Evolutionary conservation across 2,113 vertebrate species (phyloP).

Genomic region (Tyto alba): DNA sequence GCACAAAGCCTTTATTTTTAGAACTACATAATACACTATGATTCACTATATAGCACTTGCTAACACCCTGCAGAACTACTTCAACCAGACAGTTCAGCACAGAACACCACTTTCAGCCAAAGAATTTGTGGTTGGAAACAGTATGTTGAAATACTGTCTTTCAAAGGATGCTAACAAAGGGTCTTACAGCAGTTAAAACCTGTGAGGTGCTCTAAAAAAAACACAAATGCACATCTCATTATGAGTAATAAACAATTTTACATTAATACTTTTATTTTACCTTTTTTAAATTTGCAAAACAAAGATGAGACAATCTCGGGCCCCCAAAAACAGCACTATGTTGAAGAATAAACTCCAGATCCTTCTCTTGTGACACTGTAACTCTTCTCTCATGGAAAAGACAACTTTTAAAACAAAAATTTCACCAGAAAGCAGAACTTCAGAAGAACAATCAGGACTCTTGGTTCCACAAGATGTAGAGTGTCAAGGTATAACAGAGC

Average conservation of each 20-base stretch:
- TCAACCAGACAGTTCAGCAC: neutral
- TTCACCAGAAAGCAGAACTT: neutral
- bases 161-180: neutral
- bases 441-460: neutral
- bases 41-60: neutral
- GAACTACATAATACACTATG: neutral
- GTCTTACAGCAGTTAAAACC: neutral
- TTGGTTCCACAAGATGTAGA: neutral
- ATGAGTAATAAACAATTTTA: neutral
- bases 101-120: neutral
- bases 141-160: rapidly evolving
- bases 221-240: neutral
- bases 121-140: neutral
- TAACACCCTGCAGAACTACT: neutral
- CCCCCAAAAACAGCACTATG: neutral
- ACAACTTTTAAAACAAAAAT: neutral
- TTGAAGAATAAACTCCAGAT: neutral
- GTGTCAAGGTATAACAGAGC: neutral
- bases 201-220: neutral
- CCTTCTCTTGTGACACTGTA: neutral
- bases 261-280: neutral
- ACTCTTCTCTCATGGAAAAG: neutral
- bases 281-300: neutral
- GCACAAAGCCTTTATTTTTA: neutral
- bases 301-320: neutral